These are phyloP conservation scores for Lampris megalopsis DNA, from an alignment of 2,113 vertebrate species.

Conservation along the genomic window DNA sequence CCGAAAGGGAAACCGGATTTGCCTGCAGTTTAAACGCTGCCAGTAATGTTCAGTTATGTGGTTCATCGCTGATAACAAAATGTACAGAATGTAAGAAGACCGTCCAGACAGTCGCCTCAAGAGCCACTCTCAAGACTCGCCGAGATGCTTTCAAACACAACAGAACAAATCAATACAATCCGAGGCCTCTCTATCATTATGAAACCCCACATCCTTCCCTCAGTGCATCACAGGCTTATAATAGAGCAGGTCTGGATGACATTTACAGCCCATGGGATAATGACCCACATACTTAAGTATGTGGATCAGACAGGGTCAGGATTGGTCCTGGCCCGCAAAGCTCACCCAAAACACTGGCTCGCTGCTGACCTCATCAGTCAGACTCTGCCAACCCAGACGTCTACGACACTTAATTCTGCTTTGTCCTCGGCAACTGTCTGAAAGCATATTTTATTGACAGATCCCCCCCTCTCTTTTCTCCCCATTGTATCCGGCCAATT, in stretches of 20 bases:
- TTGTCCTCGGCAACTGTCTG: not conserved
- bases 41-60: too few relatives aligned
- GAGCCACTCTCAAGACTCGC: too few relatives aligned
- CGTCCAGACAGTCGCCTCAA: too few relatives aligned
- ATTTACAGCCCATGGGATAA: conserved; percentile 60
- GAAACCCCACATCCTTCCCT: not conserved
- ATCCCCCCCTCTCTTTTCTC: too few relatives aligned
- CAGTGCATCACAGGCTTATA: not conserved
- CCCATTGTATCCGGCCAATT: too few relatives aligned
- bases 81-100: too few relatives aligned
- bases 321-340: conserved; percentile 31
- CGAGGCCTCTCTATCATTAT: not conserved
- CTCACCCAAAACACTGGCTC: conserved; percentile 52
- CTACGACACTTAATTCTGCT: conserved; percentile 11
- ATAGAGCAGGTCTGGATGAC: not conserved
- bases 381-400: conserved; percentile 25
- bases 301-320: conserved; percentile 50
- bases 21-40: too few relatives aligned
- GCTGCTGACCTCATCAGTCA: conserved; percentile 24
- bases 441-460: not conserved
- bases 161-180: not conserved
- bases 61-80: too few relatives aligned
- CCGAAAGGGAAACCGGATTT: too few relatives aligned
- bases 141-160: not conserved
- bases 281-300: not conserved